These are phyloP conservation scores for Nomia melanderi DNA, from an alignment of 1,140 invertebrate species.

Conservation along the genomic window DNA sequence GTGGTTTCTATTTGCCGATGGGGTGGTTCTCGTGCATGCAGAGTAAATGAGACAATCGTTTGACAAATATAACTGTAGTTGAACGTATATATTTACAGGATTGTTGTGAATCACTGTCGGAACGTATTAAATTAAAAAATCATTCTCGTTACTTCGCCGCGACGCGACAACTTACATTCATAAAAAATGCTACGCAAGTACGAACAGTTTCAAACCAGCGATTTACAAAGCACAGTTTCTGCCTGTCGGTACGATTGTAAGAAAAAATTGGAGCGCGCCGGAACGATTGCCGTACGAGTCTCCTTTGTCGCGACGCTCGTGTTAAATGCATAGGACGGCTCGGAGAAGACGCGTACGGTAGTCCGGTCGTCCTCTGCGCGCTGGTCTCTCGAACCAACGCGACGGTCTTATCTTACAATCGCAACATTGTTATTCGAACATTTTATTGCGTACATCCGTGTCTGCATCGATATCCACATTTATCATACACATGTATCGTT, in stretches of 20 bases:
- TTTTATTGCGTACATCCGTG: conserved; percentile 33
- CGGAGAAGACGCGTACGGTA: too few species aligned
- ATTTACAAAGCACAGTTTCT: conserved; percentile 50
- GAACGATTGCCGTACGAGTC: not conserved
- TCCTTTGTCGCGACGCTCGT: not conserved
- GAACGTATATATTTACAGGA: conserved; percentile 69
- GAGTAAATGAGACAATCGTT: conserved; percentile 20
- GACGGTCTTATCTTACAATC: conserved; percentile 49
- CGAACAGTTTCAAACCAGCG: conserved; percentile 32
- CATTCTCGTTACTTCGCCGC: conserved; percentile 24
- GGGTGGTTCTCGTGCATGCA: not conserved
- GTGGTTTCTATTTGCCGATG: not conserved
- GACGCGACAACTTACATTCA: conserved; percentile 25
- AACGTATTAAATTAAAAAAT: conserved; percentile 68
- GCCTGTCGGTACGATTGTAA: conserved; percentile 49
- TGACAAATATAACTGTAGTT: not conserved
- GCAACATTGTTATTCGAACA: conserved; percentile 37
- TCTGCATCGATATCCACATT: conserved; percentile 40
- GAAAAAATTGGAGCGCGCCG: too few species aligned
- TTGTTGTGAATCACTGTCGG: conserved; percentile 61
- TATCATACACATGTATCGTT: conserved; percentile 42
- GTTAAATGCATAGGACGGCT: too few species aligned
- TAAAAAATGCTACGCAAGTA: conserved; percentile 57
- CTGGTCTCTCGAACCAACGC: not conserved
- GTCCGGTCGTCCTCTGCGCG: not conserved